Conservation (phyloP, 1,140 invertebrate genomes). For the Pogonomyrmex californicus region DNA sequence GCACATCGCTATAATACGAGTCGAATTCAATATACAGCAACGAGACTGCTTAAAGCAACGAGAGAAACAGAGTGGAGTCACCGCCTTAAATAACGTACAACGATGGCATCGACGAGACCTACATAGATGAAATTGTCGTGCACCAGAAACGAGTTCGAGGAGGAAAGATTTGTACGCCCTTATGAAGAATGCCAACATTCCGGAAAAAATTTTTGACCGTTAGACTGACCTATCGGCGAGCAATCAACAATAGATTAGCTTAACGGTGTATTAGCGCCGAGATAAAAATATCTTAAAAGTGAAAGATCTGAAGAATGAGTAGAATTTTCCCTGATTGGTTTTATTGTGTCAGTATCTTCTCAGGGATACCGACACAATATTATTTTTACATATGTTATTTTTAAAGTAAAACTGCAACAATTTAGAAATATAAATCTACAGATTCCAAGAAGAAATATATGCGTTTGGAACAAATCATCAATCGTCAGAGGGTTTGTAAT, state of each 20-base stretch:
- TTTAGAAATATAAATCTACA: not conserved
- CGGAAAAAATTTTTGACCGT: conserved; percentile 29
- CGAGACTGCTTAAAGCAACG: not conserved
- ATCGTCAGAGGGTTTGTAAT: conserved; percentile 28
- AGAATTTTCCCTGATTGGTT: not conserved
- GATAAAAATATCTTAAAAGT: not conserved
- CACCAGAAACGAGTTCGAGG: conserved; percentile 6
- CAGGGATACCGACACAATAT: not conserved
- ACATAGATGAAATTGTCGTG: conserved; percentile 44
- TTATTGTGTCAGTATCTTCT: not conserved
- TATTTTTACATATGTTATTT: not conserved
- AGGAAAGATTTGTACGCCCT: not conserved
- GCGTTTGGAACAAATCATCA: not conserved
- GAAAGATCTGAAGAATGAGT: not conserved
- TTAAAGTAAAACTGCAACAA: not conserved
- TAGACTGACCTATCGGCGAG: not conserved
- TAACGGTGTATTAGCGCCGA: not conserved
- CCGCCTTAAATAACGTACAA: conserved; percentile 37
- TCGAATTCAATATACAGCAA: conserved; percentile 7
- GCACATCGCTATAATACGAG: not conserved
- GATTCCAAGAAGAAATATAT: not conserved
- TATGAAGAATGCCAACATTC: not conserved
- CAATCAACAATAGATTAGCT: not conserved
- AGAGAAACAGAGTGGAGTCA: not conserved
- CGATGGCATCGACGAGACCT: conserved; percentile 38